Conservation (phyloP, 2,888 invertebrate genomes). For the Allophyes oxyacanthae region DNA sequence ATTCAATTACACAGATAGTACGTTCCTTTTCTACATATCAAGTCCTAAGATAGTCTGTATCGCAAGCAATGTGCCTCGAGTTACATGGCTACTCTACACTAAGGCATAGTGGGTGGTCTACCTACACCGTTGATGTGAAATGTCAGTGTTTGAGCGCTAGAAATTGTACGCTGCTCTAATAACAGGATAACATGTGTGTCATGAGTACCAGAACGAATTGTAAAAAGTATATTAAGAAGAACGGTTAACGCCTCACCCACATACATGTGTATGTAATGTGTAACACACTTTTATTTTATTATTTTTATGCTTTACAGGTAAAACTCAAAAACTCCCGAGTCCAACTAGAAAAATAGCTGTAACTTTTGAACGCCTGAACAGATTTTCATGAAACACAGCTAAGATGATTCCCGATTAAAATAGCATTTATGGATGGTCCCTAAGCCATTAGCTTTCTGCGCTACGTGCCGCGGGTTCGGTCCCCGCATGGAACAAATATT, state of each 20-base stretch:
- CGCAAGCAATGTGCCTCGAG: constrained; percentile 23
- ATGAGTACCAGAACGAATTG: constrained; percentile 35
- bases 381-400: too few species aligned
- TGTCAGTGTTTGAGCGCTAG: constrained; percentile 39
- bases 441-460: too few species aligned
- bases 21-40: too few species aligned
- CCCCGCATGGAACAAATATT: too few species aligned
- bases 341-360: too few species aligned
- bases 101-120: constrained; percentile 67
- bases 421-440: too few species aligned
- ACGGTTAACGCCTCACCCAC: background rate
- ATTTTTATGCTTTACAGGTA: too few species aligned
- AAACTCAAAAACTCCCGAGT: too few species aligned
- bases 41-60: constrained; percentile 23
- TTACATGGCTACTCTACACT: constrained; percentile 55
- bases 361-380: too few species aligned
- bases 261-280: background rate
- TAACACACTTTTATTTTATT: constrained; percentile 5
- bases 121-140: constrained; percentile 59
- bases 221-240: constrained; percentile 16
- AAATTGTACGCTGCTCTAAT: constrained; percentile 37
- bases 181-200: constrained; percentile 27
- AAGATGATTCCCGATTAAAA: too few species aligned
- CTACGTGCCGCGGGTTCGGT: too few species aligned
- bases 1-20: too few species aligned